phyloP scores from a whole-genome alignment of 37 sponge, comb jelly and placozoan species.

The Aphrocallistes beatrix region DNA sequence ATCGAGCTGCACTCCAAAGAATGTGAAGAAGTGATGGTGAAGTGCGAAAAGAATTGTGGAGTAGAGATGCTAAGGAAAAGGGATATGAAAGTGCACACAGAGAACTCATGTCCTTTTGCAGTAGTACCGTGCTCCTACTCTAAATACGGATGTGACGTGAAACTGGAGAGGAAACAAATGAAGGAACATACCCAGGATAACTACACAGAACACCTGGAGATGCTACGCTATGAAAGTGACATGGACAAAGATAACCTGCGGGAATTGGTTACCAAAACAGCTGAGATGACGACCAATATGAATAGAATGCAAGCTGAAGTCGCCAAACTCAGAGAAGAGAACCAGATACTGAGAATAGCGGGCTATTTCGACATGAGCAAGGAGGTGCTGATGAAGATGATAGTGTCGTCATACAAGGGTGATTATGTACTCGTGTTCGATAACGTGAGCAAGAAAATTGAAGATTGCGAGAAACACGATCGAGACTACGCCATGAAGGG shows the following conservation, averaged over 20 bases:
- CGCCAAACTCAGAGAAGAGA: not conserved
- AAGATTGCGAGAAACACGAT: constrained; percentile 1
- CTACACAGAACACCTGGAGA: not conserved
- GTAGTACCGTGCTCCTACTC: not conserved
- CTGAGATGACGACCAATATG: not conserved
- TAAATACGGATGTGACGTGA: not conserved
- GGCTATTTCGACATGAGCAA: constrained; percentile 13
- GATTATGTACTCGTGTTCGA: constrained; percentile 1
- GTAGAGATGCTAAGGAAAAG: not conserved
- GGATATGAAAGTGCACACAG: not conserved
- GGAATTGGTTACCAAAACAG: not conserved
- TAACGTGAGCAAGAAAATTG: constrained; percentile 1
- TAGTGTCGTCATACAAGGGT: not conserved
- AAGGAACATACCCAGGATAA: not conserved
- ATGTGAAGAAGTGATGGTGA: not conserved
- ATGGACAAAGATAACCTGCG: not conserved
- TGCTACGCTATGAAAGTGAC: not conserved
- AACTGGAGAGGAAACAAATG: not conserved
- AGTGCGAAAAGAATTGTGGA: not conserved
- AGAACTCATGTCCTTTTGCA: not conserved
- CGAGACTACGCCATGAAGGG: constrained; percentile 7
- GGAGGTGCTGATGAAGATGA: constrained; percentile 2
- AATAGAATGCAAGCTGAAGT: not conserved
- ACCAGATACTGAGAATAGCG: not conserved
- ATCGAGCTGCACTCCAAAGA: not conserved